These are phyloP conservation scores for Diadophis punctatus DNA, from an alignment of 2,113 vertebrate species.

Conservation along the genomic window DNA sequence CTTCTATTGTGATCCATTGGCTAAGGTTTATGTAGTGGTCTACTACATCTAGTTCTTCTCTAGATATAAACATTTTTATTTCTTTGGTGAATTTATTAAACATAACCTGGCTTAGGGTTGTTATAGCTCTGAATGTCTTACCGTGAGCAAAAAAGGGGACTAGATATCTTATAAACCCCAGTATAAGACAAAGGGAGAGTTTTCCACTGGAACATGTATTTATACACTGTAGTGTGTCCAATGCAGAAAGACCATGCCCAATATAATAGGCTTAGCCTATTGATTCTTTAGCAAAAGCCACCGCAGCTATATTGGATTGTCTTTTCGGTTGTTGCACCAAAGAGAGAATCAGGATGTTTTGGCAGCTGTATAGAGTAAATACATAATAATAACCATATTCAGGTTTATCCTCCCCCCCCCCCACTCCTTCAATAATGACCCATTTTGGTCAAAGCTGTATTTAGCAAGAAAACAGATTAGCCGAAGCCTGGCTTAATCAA, in stretches of 20 bases:
- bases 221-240: neutral
- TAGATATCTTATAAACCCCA: neutral
- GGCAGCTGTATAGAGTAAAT: neutral
- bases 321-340: neutral
- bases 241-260: neutral
- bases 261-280: neutral
- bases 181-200: neutral
- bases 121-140: neutral
- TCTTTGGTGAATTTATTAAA: no score
- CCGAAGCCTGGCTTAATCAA: slow-evolving; percentile 20
- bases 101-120: no score
- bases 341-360: neutral
- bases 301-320: neutral
- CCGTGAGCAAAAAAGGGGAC: neutral
- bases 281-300: neutral
- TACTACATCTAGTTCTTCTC: no score
- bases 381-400: slow-evolving; percentile 1
- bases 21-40: no score
- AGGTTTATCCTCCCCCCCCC: neutral
- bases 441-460: slow-evolving; percentile 5
- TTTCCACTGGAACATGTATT: neutral
- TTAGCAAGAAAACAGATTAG: slow-evolving; percentile 24
- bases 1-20: no score
- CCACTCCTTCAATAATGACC: neutral
- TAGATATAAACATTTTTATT: no score